These are phyloP conservation scores for Aplocera efformata DNA, from an alignment of 2,888 invertebrate genomes.

Conservation along the genomic window DNA sequence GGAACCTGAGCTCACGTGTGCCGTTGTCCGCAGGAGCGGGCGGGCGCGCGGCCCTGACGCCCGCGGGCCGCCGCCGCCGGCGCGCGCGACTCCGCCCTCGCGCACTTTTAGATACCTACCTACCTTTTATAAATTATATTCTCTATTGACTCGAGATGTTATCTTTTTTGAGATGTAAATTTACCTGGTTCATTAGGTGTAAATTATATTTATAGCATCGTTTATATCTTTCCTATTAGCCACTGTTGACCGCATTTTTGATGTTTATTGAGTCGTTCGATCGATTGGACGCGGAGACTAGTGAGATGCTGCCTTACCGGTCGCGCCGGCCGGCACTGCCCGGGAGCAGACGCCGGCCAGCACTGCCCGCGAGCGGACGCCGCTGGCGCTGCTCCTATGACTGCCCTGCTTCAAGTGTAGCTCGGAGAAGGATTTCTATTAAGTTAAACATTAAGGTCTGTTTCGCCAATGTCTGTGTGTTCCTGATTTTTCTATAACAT, in stretches of 20 bases:
- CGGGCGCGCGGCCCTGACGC: constrained; percentile 2
- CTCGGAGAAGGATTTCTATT: too few species aligned
- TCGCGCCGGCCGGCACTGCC: background rate
- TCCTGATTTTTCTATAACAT: too few species aligned
- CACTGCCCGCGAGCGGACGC: too few species aligned
- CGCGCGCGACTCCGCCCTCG: constrained; percentile 22
- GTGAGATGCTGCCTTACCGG: constrained; percentile 15
- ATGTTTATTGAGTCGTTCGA: constrained; percentile 68
- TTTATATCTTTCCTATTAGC: constrained; percentile 70
- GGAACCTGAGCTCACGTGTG: too few species aligned
- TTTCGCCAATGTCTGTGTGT: too few species aligned
- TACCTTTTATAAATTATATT: constrained; percentile 64
- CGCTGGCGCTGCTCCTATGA: too few species aligned
- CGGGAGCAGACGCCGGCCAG: too few species aligned
- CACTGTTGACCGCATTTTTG: constrained; percentile 70
- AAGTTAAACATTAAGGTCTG: too few species aligned
- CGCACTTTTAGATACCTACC: constrained; percentile 33
- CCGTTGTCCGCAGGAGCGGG: too few species aligned
- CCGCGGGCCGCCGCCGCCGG: constrained; percentile 31
- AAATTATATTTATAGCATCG: constrained; percentile 65
- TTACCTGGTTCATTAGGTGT: constrained; percentile 66
- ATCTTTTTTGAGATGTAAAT: constrained; percentile 77
- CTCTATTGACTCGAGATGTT: constrained; percentile 66
- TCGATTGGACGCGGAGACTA: constrained; percentile 11
- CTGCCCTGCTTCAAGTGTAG: too few species aligned